Evolutionary conservation across 2,797 vertebrate species (phyloP).

Genomic region (Alauda arvensis): DNA sequence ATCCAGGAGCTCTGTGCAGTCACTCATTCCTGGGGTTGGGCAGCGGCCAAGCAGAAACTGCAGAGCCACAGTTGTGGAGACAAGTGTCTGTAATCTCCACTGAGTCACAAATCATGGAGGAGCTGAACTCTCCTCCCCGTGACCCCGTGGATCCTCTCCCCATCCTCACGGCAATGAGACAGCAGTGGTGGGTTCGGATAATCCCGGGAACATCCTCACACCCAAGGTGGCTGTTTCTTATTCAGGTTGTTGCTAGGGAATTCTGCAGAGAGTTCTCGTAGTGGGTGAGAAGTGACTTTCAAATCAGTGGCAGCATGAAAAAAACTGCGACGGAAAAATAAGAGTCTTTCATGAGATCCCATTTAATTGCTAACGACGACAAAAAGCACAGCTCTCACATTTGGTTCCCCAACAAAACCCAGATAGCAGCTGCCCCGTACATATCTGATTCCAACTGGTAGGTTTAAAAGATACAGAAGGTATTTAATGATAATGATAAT

Average conservation of each 20-base stretch:
- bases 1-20: neutral
- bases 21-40: neutral
- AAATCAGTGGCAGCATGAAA: neutral
- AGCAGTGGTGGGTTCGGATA: fast-evolving
- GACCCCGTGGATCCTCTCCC: neutral
- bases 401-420: neutral
- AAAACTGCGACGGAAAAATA: neutral
- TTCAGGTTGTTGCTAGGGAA: neutral
- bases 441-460: neutral
- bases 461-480: conserved; percentile 48
- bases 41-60: neutral
- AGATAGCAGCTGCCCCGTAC: neutral
- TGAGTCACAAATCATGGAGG: neutral
- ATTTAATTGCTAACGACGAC: conserved; percentile 29
- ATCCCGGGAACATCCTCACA: fast-evolving
- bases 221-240: neutral
- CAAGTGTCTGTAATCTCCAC: neutral
- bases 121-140: neutral
- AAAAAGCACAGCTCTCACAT: neutral
- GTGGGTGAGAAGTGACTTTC: conserved; percentile 27
- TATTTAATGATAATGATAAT: conserved; percentile 60
- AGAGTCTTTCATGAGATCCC: neutral
- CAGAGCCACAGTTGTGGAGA: neutral
- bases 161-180: fast-evolving
- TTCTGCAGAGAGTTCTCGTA: neutral